Conservation (phyloP, 2,888 invertebrate species). For the Mellilla xanthometata region DNA sequence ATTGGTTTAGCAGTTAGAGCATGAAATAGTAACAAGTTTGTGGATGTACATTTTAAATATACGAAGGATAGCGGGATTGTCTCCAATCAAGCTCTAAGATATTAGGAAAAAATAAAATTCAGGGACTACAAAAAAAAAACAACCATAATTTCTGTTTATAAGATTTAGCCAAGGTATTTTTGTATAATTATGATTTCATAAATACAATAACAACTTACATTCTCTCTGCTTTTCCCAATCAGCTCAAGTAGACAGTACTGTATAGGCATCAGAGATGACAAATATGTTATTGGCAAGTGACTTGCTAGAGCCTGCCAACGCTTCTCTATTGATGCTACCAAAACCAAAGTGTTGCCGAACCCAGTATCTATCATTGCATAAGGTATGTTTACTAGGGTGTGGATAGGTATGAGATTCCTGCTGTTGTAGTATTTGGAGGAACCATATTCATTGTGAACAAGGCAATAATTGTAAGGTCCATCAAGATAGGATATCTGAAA, state of each 20-base stretch:
- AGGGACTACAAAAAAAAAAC: too few relatives aligned
- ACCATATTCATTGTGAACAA: conserved; percentile 57
- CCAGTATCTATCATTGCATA: conserved; percentile 46
- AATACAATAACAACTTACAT: conserved; percentile 59
- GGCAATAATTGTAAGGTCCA: conserved; percentile 63
- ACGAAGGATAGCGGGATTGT: too few relatives aligned
- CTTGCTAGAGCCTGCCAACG: conserved; percentile 65
- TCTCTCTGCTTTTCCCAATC: conserved; percentile 62
- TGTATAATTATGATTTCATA: too few relatives aligned
- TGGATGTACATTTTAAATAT: too few relatives aligned
- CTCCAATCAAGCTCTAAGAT: too few relatives aligned
- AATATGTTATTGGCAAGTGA: conserved; percentile 49
- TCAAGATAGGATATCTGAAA: conserved; percentile 61
- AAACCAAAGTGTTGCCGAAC: conserved; percentile 52
- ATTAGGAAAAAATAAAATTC: too few relatives aligned
- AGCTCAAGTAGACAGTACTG: conserved; percentile 68
- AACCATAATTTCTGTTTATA: too few relatives aligned
- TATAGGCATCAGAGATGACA: conserved; percentile 46
- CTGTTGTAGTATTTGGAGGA: conserved; percentile 52
- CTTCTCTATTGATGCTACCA: conserved; percentile 65
- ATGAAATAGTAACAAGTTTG: too few relatives aligned
- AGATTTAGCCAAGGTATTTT: too few relatives aligned
- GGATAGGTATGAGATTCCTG: conserved; percentile 41
- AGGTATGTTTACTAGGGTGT: conserved; percentile 34
- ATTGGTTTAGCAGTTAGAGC: too few relatives aligned